Percentiles rank a stretch among this genome's conserved stretches.
phyloP scores from a whole-genome alignment of 1,140 invertebrate genomes.

The Drosophila aff. region DNA sequence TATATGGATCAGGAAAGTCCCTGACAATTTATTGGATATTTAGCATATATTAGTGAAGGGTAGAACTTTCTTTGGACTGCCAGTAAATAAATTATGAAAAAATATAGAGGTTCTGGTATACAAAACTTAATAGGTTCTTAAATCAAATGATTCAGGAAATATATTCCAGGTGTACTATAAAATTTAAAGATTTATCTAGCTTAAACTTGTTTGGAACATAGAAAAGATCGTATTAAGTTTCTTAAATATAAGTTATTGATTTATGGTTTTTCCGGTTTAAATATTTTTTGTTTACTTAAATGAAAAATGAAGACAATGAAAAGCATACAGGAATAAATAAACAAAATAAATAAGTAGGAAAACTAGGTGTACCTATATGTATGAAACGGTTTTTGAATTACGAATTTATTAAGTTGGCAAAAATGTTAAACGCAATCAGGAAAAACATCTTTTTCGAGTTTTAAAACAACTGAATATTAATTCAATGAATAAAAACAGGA shows the following conservation, averaged over 20 bases:
- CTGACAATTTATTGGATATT: too few relatives aligned
- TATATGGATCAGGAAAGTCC: conserved; percentile 4
- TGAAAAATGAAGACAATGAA: neutral
- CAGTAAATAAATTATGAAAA: neutral
- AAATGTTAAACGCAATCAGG: neutral
- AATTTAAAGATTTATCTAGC: neutral
- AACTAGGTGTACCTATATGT: too few relatives aligned
- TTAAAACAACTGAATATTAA: neutral
- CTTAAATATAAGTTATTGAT: too few relatives aligned
- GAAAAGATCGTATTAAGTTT: neutral
- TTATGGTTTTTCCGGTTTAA: neutral
- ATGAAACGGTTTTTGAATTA: neutral
- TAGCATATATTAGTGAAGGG: neutral
- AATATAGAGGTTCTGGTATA: neutral
- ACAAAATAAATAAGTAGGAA: too few relatives aligned
- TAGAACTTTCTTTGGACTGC: neutral
- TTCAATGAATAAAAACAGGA: neutral
- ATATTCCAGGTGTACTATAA: neutral
- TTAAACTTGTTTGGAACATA: neutral
- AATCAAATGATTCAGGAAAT: neutral
- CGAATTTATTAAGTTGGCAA: neutral
- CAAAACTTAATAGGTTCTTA: neutral
- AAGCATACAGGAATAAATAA: neutral
- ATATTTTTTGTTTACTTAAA: neutral
- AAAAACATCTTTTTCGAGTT: neutral